A percentile compares a stretch with the other conserved stretches of the same genome.
Evolutionary conservation across 2,888 invertebrate species (phyloP).

Genomic region (Cybosia mesomella): DNA sequence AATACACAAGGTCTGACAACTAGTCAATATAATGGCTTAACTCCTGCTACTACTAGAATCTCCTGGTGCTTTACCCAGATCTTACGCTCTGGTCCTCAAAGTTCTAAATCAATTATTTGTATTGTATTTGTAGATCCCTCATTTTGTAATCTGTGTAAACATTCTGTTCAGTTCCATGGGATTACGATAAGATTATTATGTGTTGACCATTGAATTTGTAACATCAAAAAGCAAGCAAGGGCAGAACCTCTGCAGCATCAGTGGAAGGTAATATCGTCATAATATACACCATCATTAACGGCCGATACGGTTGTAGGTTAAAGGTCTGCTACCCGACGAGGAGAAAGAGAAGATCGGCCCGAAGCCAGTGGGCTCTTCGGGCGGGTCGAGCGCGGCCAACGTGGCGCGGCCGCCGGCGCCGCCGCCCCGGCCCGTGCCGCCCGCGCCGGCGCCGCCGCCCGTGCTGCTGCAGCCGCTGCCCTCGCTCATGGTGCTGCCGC

Average conservation of each 20-base stretch:
- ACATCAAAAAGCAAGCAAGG: too few relatives aligned
- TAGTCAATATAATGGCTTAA: too few relatives aligned
- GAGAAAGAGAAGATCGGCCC: conserved; percentile 99
- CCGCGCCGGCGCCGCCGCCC: conserved; percentile 60
- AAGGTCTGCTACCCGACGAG: conserved; percentile 97
- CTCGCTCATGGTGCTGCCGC: conserved; percentile 51
- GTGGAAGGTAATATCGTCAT: too few relatives aligned
- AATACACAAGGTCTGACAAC: conserved; percentile 94
- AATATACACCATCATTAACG: background rate
- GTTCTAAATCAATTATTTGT: too few relatives aligned
- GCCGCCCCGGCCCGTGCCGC: conserved; percentile 62
- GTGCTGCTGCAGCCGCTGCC: conserved; percentile 74
- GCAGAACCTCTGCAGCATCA: too few relatives aligned
- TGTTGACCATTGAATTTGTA: too few relatives aligned
- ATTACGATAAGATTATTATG: too few relatives aligned
- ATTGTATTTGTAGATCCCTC: too few relatives aligned
- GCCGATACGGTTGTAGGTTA: conserved; percentile 74
- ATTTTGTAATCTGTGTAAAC: too few relatives aligned
- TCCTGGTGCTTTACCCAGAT: background rate
- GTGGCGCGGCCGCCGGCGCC: conserved; percentile 43
- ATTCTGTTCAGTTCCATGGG: too few relatives aligned
- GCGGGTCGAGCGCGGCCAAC: conserved; percentile 41
- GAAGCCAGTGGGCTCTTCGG: conserved; percentile 88
- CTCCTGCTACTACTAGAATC: background rate
- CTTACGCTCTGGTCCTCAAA: too few relatives aligned